Evolutionary conservation across 2,888 invertebrate species (phyloP).

Genomic region (Drosophila infuscata): DNA sequence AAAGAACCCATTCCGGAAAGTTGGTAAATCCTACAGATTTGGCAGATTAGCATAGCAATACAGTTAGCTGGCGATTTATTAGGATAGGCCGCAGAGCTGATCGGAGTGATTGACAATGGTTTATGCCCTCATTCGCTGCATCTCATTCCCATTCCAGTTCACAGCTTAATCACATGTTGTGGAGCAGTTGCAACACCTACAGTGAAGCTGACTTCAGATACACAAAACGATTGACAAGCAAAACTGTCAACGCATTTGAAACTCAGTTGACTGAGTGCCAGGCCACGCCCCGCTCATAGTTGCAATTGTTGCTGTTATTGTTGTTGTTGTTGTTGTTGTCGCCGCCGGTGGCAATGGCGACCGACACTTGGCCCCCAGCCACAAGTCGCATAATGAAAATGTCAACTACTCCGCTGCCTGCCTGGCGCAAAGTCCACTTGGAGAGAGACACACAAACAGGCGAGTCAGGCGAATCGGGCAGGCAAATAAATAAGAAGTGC

Average conservation of each 20-base stretch:
- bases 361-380: constrained; percentile 63
- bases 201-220: constrained; percentile 34
- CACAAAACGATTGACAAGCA: constrained; percentile 72
- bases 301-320: constrained; percentile 10
- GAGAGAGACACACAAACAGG: constrained; percentile 8
- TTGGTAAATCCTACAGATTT: background rate
- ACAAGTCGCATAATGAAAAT: constrained; percentile 73
- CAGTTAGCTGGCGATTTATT: background rate
- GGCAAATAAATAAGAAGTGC: constrained; percentile 39
- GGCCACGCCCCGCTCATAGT: constrained; percentile 41
- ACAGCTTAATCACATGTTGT: constrained; percentile 63
- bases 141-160: constrained; percentile 40
- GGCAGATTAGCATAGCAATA: background rate
- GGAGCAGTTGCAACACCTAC: constrained; percentile 60
- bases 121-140: constrained; percentile 28
- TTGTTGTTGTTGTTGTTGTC: constrained; percentile 43
- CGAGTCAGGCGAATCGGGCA: constrained; percentile 25
- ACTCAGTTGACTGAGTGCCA: constrained; percentile 69
- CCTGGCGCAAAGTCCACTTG: constrained; percentile 59
- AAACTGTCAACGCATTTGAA: constrained; percentile 76
- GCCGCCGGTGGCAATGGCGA: constrained; percentile 67
- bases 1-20: background rate
- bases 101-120: constrained; percentile 32
- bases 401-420: constrained; percentile 56
- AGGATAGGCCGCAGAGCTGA: constrained; percentile 10